Percentiles rank a stretch among this genome's conserved stretches.
These are phyloP conservation scores for Meloidogyne hapla DNA, from an alignment of 1,140 invertebrate species.

Conservation along the genomic window DNA sequence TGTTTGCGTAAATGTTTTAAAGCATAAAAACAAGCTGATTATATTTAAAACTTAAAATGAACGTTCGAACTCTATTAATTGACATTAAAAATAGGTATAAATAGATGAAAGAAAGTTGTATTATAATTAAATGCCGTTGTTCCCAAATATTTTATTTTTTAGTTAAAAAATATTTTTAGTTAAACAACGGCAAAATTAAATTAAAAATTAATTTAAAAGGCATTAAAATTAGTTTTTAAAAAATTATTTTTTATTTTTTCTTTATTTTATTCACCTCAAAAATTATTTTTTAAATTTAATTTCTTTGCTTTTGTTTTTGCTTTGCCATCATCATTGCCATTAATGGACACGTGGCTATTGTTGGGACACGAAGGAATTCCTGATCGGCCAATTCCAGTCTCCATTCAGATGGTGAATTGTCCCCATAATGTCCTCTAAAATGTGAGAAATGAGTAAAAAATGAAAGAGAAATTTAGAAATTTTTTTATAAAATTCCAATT, in stretches of 20 bases:
- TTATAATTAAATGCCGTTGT: not conserved
- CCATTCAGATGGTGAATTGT: not conserved
- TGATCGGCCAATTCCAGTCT: not conserved
- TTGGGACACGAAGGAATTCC: not conserved
- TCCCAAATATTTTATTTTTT: too few relatives aligned
- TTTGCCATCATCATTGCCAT: not conserved
- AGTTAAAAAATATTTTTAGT: not conserved
- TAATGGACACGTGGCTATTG: not conserved
- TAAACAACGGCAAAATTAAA: not conserved
- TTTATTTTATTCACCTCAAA: not conserved
- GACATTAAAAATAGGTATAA: too few relatives aligned
- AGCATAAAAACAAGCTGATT: too few relatives aligned
- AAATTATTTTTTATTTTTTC: not conserved
- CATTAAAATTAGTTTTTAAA: not conserved
- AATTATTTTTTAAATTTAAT: not conserved
- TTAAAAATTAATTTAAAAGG: not conserved
- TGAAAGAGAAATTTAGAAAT: too few relatives aligned
- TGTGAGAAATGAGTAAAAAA: too few relatives aligned
- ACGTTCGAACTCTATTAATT: too few relatives aligned
- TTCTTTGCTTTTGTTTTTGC: not conserved
- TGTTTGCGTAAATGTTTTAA: too few relatives aligned
- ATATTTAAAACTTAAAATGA: too few relatives aligned
- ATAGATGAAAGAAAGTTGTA: too few relatives aligned
- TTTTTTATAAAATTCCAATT: too few relatives aligned
- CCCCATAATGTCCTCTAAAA: slow-evolving; percentile 5